Evolutionary conservation across 1,140 invertebrate species (phyloP).

Genomic region (Pseudobourletiella spinata): DNA sequence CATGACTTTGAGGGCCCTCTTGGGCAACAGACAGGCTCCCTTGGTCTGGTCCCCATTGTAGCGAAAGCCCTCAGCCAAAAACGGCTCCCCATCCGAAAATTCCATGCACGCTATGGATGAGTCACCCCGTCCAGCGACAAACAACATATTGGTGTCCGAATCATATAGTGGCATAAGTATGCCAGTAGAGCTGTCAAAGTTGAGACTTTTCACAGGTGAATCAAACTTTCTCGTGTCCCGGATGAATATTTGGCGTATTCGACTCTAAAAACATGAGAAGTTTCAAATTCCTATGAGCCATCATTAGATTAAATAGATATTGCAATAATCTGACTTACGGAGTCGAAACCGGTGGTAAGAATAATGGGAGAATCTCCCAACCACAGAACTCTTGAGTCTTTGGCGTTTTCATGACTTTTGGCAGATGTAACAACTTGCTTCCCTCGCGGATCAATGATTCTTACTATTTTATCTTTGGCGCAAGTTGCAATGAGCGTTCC

Average conservation of each 20-base stretch:
- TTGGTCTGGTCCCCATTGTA: conserved; percentile 82
- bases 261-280: conserved; percentile 51
- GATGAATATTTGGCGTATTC: conserved; percentile 74
- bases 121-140: conserved; percentile 85
- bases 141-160: conserved; percentile 86
- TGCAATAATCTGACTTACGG: conserved; percentile 39
- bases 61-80: conserved; percentile 68
- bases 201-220: conserved; percentile 64
- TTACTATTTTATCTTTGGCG: conserved; percentile 73
- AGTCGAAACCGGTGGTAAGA: conserved; percentile 62
- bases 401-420: conserved; percentile 74
- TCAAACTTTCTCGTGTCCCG: conserved; percentile 73
- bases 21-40: conserved; percentile 81
- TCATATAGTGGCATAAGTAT: conserved; percentile 83
- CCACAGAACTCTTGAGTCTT: conserved; percentile 84
- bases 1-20: conserved; percentile 86
- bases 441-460: conserved; percentile 67
- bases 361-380: conserved; percentile 70
- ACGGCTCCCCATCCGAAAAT: conserved; percentile 70
- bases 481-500: conserved; percentile 63
- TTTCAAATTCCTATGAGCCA: neutral
- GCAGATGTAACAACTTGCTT: conserved; percentile 46
- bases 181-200: conserved; percentile 81
- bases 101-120: conserved; percentile 79
- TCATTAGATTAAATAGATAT: neutral